Evolutionary conservation across 2,113 vertebrate species (phyloP), one percentile per base, ranked within the genome.

Genomic region (Telmatochromis brachygnathus): DNA sequence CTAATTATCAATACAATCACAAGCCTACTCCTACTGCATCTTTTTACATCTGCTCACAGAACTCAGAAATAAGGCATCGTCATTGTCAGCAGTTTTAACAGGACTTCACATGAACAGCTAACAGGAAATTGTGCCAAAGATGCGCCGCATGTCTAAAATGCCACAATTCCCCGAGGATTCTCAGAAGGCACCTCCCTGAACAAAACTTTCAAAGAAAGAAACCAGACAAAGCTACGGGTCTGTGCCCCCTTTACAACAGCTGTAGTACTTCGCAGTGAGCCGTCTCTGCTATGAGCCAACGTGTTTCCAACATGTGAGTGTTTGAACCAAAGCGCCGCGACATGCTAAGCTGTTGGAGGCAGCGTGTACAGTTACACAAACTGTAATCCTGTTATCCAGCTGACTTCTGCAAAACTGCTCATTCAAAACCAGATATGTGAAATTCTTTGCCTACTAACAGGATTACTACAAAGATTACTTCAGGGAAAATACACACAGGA

Each of bases 321-420:
- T 58, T 81, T 42, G 37, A 81, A 54, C 73, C 70, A 53, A 75
- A 47, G 42, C 4, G 23, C 70, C 47, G 14, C 9, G 9, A 47
- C 39, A 30, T 55, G 23, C 53, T 91, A 90, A 93, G 89, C 86
- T 55, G 47, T 49, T 30, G 3, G 11, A 56, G 15, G 70, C 70
- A n/a, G 12, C 19, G 21, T 54, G 81, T 37, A 79, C 83, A 58
- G 75, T 91, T 91, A 79, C 83, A 93, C 88, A 91, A 94, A 93
- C 35, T 8, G 5, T 89, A 91, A 93, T 93, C 88, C 86, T 86
- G 39, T 88, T 93, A 89, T 33, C 21, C 45, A 35, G 30, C 23
- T 86, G 87, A 89, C 82, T 88, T 81, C 84, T 88, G 51, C 37
- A 77, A 35, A 82, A 82, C 62, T 60, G 39, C 26, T 55, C 56